Evolutionary conservation across 1,140 invertebrate species (phyloP).

Genomic region (Philopotamus ludificatus): DNA sequence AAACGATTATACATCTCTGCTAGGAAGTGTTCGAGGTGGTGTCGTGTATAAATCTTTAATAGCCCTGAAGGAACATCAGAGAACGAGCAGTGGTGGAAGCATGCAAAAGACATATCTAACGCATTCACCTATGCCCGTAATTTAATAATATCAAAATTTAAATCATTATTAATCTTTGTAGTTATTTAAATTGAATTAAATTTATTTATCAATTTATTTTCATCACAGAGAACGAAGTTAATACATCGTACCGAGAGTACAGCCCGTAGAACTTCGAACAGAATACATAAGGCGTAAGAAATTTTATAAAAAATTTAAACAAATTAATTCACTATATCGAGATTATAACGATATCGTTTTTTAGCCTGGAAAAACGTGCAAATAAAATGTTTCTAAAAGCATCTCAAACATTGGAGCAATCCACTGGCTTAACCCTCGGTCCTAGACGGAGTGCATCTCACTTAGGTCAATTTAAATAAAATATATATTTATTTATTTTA

Average conservation of each 20-base stretch:
- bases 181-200: not conserved
- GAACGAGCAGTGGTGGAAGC: conserved; percentile 70
- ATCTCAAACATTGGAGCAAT: conserved; percentile 75
- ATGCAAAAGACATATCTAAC: conserved; percentile 38
- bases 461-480: conserved; percentile 44
- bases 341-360: conserved; percentile 37
- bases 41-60: conserved; percentile 76
- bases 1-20: conserved; percentile 78
- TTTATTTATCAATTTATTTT: conserved; percentile 7
- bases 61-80: conserved; percentile 78
- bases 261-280: conserved; percentile 58
- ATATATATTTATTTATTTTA: no score
- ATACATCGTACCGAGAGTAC: conserved; percentile 58
- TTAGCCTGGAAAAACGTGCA: conserved; percentile 79
- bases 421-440: conserved; percentile 67
- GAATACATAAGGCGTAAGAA: conserved; percentile 63
- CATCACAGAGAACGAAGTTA: conserved; percentile 54
- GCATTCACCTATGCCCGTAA: conserved; percentile 54
- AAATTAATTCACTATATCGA: not conserved
- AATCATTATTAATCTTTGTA: conserved; percentile 5
- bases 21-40: conserved; percentile 73
- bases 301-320: conserved; percentile 5
- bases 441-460: conserved; percentile 52
- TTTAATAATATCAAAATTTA: conserved; percentile 26
- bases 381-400: conserved; percentile 83